Evolutionary conservation across 37 sponge, comb jelly and placozoan genomes (phyloP).

Genomic region (Dysidea cf. avara): DNA sequence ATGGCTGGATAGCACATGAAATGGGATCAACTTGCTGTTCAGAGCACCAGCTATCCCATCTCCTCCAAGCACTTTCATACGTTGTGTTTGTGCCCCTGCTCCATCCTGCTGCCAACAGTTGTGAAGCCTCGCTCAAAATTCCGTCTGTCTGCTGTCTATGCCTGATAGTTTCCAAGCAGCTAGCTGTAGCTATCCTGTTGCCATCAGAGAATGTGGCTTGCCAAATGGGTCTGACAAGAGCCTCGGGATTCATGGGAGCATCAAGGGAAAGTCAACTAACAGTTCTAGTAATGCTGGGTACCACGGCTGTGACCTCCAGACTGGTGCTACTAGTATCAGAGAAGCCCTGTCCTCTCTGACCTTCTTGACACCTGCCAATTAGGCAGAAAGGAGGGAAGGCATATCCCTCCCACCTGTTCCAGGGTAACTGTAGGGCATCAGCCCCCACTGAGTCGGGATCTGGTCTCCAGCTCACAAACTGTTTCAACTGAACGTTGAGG

Average conservation of each 20-base stretch:
- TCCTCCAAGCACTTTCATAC: slow-evolving; percentile 36
- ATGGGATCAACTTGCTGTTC: slow-evolving; percentile 31
- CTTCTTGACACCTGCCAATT: slow-evolving; percentile 9
- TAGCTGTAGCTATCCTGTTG: slow-evolving; percentile 1
- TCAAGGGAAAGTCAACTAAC: too few relatives aligned
- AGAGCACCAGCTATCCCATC: slow-evolving; percentile 46
- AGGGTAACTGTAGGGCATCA: slow-evolving; percentile 6
- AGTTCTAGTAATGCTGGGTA: slow-evolving; percentile 38
- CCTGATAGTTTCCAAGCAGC: slow-evolving; percentile 67
- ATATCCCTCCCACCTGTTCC: not conserved
- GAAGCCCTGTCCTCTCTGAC: slow-evolving; percentile 1
- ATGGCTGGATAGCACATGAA: slow-evolving; percentile 15
- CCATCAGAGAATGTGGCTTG: not conserved
- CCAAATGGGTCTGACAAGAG: slow-evolving; percentile 27
- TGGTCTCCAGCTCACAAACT: slow-evolving; percentile 22
- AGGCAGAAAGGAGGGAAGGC: slow-evolving; percentile 31
- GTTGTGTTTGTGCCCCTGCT: slow-evolving; percentile 29
- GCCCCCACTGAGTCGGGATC: not conserved
- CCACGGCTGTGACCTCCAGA: slow-evolving; percentile 44
- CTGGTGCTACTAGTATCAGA: slow-evolving; percentile 17
- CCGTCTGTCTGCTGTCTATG: not conserved
- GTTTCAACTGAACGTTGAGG: slow-evolving; percentile 12
- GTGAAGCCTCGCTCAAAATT: too few relatives aligned
- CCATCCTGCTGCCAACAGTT: slow-evolving; percentile 36
- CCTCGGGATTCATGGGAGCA: too few relatives aligned